These are phyloP conservation scores for Urophycis tenuis DNA, from an alignment of 2,797 vertebrate species.

Conservation along the genomic window DNA sequence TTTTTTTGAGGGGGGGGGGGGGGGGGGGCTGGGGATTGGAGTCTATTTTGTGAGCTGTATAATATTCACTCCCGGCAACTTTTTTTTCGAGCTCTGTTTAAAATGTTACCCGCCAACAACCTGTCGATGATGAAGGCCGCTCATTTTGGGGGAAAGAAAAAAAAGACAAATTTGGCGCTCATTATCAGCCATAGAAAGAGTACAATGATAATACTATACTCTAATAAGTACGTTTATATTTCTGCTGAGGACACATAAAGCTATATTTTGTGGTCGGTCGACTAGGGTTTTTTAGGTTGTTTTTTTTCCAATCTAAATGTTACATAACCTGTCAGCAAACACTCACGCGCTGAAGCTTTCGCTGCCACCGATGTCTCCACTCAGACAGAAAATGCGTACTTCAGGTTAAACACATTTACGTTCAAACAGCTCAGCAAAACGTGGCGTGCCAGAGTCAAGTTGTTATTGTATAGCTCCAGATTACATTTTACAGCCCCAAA, in stretches of 20 bases:
- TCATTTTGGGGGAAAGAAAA: too few species aligned
- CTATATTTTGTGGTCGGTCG: not conserved
- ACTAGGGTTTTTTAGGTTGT: too few species aligned
- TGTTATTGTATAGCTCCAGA: not conserved
- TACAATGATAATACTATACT: not conserved
- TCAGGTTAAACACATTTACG: slow-evolving; percentile 11
- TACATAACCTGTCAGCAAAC: not conserved
- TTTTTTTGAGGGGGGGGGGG: not conserved
- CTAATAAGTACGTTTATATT: not conserved
- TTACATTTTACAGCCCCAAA: not conserved
- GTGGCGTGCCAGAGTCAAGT: slow-evolving; percentile 21
- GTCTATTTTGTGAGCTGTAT: not conserved
- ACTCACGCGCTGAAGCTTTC: not conserved
- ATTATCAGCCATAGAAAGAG: not conserved
- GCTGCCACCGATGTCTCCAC: too few species aligned
- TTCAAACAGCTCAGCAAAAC: slow-evolving; percentile 31
- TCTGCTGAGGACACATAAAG: not conserved
- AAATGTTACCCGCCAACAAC: not conserved
- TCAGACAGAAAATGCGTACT: not conserved
- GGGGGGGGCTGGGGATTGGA: not conserved
- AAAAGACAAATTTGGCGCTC: too few species aligned
- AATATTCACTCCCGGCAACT: not conserved
- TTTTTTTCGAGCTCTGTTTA: not conserved
- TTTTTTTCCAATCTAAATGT: not conserved
- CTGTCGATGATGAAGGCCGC: too few species aligned